Evolutionary conservation across 1,140 invertebrate genomes (phyloP).

Genomic region (Papilio xuthus): DNA sequence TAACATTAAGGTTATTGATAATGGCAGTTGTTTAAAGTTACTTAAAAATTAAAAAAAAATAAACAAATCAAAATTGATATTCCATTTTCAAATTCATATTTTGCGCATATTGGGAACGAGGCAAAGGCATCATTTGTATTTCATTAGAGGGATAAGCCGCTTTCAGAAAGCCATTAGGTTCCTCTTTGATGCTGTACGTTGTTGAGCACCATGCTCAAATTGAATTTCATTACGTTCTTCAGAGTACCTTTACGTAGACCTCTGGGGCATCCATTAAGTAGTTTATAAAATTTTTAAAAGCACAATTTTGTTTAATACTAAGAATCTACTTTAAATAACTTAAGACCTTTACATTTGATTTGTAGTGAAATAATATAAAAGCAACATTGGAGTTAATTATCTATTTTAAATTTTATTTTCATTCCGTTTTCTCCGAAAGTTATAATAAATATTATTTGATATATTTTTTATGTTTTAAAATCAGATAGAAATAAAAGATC

Average conservation of each 20-base stretch:
- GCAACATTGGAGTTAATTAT: no score
- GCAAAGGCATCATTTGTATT: conserved; percentile 10
- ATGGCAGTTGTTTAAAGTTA: no score
- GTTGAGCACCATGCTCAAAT: neutral
- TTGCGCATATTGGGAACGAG: neutral
- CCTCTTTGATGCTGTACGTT: conserved; percentile 3
- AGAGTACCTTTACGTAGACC: neutral
- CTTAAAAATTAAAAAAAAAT: neutral
- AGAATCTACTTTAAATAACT: no score
- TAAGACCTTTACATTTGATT: no score
- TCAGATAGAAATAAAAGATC: neutral
- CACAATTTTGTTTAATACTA: neutral
- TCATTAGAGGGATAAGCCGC: conserved; percentile 7
- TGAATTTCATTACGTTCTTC: conserved; percentile 4
- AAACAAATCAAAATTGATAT: neutral
- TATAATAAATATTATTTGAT: no score
- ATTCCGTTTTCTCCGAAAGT: no score
- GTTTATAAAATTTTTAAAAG: neutral
- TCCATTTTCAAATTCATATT: neutral
- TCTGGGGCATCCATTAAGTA: neutral
- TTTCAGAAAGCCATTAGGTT: conserved; percentile 17
- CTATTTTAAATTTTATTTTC: no score
- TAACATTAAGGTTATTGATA: no score
- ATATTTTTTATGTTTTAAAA: no score
- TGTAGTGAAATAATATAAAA: no score